Evolutionary conservation across 2,888 invertebrate species (phyloP).

Genomic region (Cantharis rufa): DNA sequence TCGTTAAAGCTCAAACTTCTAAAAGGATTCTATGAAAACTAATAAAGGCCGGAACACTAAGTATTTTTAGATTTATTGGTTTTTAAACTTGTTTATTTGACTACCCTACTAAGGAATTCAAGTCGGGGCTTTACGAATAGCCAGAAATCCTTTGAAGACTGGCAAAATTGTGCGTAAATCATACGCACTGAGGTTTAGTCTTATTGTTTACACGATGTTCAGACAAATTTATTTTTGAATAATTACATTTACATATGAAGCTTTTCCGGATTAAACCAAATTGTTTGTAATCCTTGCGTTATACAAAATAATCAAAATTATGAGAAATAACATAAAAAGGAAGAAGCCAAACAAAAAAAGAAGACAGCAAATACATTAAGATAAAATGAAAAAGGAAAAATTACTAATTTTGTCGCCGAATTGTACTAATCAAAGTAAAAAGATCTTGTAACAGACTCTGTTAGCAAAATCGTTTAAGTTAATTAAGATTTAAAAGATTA

Average conservation of each 20-base stretch:
- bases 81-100: background rate
- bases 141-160: background rate
- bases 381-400: background rate
- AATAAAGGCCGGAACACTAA: background rate
- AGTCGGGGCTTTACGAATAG: background rate
- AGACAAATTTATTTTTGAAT: background rate
- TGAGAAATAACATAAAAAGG: background rate
- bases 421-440: background rate
- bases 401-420: background rate
- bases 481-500: background rate
- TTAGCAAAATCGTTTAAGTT: background rate
- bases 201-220: background rate
- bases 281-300: background rate
- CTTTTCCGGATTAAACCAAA: background rate
- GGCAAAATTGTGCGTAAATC: background rate
- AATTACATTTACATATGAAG: background rate
- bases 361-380: background rate
- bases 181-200: background rate
- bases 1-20: background rate
- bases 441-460: background rate
- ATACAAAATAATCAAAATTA: background rate
- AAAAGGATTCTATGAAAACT: background rate
- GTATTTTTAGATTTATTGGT: background rate
- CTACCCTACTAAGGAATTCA: background rate
- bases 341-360: background rate